A percentile compares a stretch with the other conserved stretches of the same genome.
Evolutionary conservation across 1,140 invertebrate species (phyloP).

Genomic region (Cherax destructor): DNA sequence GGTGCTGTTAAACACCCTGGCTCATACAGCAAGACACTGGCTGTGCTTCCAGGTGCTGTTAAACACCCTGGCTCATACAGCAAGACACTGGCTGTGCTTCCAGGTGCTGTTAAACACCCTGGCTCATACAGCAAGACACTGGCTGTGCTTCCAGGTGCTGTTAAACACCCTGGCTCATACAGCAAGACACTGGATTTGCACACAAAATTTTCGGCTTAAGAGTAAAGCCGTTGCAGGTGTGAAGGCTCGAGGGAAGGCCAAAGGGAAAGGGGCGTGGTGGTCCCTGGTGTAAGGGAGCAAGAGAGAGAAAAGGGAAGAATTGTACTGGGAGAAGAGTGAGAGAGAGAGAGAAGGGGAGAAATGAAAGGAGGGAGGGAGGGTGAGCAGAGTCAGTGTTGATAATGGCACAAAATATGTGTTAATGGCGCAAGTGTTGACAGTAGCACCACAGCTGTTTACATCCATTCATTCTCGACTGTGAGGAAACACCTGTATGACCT

Average conservation of each 20-base stretch:
- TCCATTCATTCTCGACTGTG: no score
- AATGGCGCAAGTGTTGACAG: no score
- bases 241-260: neutral
- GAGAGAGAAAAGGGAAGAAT: no score
- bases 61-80: no score
- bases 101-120: no score
- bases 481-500: no score
- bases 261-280: neutral
- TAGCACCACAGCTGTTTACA: no score
- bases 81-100: neutral
- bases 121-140: neutral
- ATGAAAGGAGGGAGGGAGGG: neutral
- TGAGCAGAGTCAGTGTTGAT: neutral
- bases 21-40: neutral
- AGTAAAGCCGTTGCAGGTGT: constrained; percentile 38
- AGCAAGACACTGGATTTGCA: constrained; percentile 16
- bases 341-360: neutral
- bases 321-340: neutral
- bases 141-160: neutral
- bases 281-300: neutral
- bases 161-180: no score
- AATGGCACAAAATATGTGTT: no score
- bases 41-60: no score
- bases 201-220: constrained; percentile 46
- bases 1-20: no score